These are phyloP conservation scores for Catocala nupta DNA, from an alignment of 2,888 invertebrate genomes.

Conservation along the genomic window DNA sequence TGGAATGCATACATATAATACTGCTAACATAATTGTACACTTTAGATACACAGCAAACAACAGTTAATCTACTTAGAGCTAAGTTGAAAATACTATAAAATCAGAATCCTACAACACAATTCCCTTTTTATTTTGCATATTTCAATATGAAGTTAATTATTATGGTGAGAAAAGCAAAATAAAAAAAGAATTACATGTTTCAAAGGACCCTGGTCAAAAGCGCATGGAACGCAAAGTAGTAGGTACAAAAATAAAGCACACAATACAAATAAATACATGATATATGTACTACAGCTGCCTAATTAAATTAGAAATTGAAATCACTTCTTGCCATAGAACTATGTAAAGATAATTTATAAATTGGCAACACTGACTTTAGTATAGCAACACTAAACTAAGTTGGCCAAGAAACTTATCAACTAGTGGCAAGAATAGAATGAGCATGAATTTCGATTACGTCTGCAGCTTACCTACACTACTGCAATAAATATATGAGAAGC, in stretches of 20 bases:
- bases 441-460: conserved; percentile 54
- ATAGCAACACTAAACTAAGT: conserved; percentile 44
- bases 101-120: neutral
- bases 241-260: neutral
- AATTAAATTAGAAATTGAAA: too few relatives aligned
- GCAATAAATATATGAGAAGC: conserved; percentile 34
- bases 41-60: conserved; percentile 39
- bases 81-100: conserved; percentile 38
- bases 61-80: conserved; percentile 61
- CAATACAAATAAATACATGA: neutral
- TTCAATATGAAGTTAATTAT: too few relatives aligned
- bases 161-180: too few relatives aligned
- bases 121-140: neutral
- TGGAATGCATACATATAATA: conserved; percentile 45
- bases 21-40: conserved; percentile 39
- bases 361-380: conserved; percentile 41
- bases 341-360: conserved; percentile 34
- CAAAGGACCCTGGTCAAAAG: neutral
- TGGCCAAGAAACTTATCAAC: conserved; percentile 51
- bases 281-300: neutral
- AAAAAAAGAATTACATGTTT: too few relatives aligned
- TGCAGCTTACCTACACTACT: conserved; percentile 42
- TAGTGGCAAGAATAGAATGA: conserved; percentile 72
- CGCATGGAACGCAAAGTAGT: neutral
- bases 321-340: too few relatives aligned